A percentile compares a stretch with the other conserved stretches of the same genome.
phyloP scores from a whole-genome alignment of 2,888 invertebrate genomes.

The Erebia aethiops region DNA sequence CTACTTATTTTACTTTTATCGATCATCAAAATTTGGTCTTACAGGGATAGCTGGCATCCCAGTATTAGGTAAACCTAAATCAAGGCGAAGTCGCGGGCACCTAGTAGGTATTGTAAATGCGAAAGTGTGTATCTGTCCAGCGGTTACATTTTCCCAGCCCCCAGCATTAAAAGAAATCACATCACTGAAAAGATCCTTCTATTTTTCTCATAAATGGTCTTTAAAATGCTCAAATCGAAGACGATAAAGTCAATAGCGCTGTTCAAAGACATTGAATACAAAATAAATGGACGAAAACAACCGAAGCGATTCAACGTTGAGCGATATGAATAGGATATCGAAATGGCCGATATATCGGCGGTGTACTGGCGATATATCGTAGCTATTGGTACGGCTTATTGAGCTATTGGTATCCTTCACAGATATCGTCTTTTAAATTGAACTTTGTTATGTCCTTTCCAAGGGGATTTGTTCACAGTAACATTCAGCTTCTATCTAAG shows the following conservation, averaged over 20 bases:
- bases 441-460: background rate
- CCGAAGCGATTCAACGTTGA: background rate
- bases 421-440: constrained; percentile 4
- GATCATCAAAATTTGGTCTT: too few relatives aligned
- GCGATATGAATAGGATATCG: constrained; percentile 5
- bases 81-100: too few relatives aligned
- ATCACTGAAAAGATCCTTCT: background rate
- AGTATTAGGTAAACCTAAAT: too few relatives aligned
- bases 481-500: background rate
- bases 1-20: too few relatives aligned
- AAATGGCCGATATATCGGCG: background rate
- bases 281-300: constrained; percentile 8
- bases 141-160: too few relatives aligned
- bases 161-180: too few relatives aligned
- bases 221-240: background rate
- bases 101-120: too few relatives aligned
- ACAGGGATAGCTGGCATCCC: too few relatives aligned
- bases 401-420: background rate
- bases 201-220: too few relatives aligned
- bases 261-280: background rate
- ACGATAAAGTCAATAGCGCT: background rate
- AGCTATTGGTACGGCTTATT: background rate
- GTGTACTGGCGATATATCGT: background rate
- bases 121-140: too few relatives aligned
- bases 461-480: background rate